Conservation (phyloP, 2,888 invertebrate genomes). For the Spatulosminthurus flaviceps region DNA sequence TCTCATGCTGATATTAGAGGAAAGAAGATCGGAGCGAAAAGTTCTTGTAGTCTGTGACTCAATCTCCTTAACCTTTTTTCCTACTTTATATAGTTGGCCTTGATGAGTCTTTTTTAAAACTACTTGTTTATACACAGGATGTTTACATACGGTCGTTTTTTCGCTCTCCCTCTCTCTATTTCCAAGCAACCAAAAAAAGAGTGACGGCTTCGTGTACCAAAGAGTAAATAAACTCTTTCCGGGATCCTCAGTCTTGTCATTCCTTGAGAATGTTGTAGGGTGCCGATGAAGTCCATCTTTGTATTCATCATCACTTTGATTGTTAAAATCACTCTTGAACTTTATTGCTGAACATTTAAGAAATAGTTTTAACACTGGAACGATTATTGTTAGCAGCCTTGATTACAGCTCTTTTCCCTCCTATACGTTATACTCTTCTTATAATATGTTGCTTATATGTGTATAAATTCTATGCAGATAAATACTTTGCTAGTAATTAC, state of each 20-base stretch:
- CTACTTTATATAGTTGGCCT: constrained; percentile 46
- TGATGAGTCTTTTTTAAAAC: constrained; percentile 47
- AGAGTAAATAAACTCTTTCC: constrained; percentile 46
- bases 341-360: constrained; percentile 20
- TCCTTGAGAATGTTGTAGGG: neutral
- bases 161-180: no score
- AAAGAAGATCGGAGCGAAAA: constrained; percentile 22
- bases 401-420: neutral
- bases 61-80: constrained; percentile 41
- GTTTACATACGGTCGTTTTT: constrained; percentile 45
- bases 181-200: constrained; percentile 30
- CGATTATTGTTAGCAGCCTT: neutral
- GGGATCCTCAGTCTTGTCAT: constrained; percentile 24
- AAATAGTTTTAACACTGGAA: neutral
- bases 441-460: no score
- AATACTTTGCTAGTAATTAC: no score
- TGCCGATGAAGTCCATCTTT: constrained; percentile 29
- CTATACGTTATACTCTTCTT: no score
- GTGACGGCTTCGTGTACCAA: constrained; percentile 34
- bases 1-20: neutral
- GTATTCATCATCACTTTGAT: constrained; percentile 31
- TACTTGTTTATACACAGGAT: constrained; percentile 47
- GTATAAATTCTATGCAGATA: no score
- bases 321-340: constrained; percentile 31
- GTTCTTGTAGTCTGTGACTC: constrained; percentile 38